These are phyloP conservation scores for Achatina immaculata DNA, from an alignment of 1,140 invertebrate genomes.

Conservation along the genomic window DNA sequence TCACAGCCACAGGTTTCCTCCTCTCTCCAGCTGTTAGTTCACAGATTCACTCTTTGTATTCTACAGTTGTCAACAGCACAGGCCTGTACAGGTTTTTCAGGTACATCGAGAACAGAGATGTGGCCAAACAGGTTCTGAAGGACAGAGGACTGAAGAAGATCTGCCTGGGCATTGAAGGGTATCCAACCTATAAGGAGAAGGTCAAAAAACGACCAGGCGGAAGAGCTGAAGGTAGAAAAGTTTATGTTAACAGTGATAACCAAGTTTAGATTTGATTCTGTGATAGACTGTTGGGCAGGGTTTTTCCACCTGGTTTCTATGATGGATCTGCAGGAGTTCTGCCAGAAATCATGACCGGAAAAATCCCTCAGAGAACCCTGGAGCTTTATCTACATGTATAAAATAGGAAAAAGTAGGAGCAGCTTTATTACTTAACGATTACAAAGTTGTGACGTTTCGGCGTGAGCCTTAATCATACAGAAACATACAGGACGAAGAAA, in stretches of 20 bases:
- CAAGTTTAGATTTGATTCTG: not conserved
- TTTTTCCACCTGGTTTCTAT: too few relatives aligned
- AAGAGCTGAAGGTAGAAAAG: constrained; percentile 76
- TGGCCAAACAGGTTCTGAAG: constrained; percentile 98
- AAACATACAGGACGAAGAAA: too few relatives aligned
- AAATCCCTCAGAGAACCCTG: too few relatives aligned
- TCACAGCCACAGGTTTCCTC: too few relatives aligned
- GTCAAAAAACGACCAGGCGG: constrained; percentile 85
- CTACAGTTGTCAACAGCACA: constrained; percentile 81
- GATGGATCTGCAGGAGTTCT: too few relatives aligned
- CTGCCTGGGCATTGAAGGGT: constrained; percentile 98
- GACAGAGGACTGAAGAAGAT: constrained; percentile 99
- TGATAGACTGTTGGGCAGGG: not conserved
- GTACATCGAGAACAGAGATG: constrained; percentile 99
- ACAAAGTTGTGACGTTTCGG: too few relatives aligned
- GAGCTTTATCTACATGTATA: too few relatives aligned
- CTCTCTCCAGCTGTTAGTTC: too few relatives aligned
- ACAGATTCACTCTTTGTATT: constrained; percentile 35
- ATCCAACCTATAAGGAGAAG: constrained; percentile 99
- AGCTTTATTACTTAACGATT: too few relatives aligned
- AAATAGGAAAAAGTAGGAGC: too few relatives aligned
- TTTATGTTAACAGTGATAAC: not conserved
- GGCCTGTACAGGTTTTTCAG: constrained; percentile 98
- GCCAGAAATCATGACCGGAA: too few relatives aligned
- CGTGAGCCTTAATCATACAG: too few relatives aligned